Evolutionary conservation across 2,113 vertebrate species (phyloP), one percentile per base, ranked within the genome.

Genomic region (Setophaga coronata): DNA sequence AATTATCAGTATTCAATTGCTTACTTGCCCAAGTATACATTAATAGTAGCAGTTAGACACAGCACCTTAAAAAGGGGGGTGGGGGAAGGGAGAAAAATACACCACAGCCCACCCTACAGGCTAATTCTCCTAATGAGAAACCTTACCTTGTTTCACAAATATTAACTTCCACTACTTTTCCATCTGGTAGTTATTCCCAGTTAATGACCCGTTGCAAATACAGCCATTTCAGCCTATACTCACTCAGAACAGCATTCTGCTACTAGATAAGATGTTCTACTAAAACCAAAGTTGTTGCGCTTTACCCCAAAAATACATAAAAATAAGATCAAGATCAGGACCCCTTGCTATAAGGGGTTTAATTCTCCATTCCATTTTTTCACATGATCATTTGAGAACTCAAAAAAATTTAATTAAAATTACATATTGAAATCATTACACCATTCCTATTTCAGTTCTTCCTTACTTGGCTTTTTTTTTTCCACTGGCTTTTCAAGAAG

Each of bases 71-170:
- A 65, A 40, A 10, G 2, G 2, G 33, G 11, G 2, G 7, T 7
- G 4, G 7, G 7, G 4, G 4, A 33, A 40, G 13, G 20, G 18
- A 7, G 2, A 8, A 47, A 38, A 50, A 47, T 12, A 4, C 1
- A 3, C 26, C 14, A 25, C 4, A 73, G 13, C 15, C 6, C 9
- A 72, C 13, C 24, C 23, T 71, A 64, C 36, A 88, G 19, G 17
- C 4, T 56, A 58, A 67, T 71, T 71, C 23, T 72, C 8, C 40
- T 64, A 47, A 70, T 36, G 31, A 79, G 40, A 85, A 77, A 50
- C 48, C 48, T 61, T 48, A 50, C 2, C 11, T 4, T 65, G 13
- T 53, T 91, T 60, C 48, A 57, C 10, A 36, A 69, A 57, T 18
- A 18, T 8, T 36, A 14, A 62, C 40, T 92, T 77, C 65, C 43